Percentiles rank a stretch among this genome's conserved stretches.
phyloP scores from a whole-genome alignment of 2,797 vertebrate species.

The Danio aesculapii region DNA sequence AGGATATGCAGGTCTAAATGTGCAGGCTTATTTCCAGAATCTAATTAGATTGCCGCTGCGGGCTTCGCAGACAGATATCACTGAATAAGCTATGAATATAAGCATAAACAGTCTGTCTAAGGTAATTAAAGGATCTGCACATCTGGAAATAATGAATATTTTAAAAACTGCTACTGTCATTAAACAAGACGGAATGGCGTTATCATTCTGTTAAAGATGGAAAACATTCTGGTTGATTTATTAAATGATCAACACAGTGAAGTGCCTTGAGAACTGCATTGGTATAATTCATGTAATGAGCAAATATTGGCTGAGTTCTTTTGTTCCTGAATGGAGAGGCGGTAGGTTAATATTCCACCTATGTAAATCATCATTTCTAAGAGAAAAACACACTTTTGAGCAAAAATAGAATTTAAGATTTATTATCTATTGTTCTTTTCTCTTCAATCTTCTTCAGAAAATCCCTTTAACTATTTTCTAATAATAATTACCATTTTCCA shows the following conservation, averaged over 20 bases:
- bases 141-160: background rate
- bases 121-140: background rate
- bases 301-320: background rate
- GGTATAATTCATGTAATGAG: background rate
- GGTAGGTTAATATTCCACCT: background rate
- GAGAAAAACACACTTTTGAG: background rate
- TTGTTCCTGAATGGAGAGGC: background rate
- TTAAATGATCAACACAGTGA: background rate
- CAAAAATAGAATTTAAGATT: background rate
- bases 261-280: background rate
- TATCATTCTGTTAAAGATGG: background rate
- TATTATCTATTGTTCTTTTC: background rate
- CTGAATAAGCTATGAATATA: background rate
- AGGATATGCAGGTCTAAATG: background rate
- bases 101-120: background rate
- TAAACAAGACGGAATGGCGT: background rate
- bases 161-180: background rate
- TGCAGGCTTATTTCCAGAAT: background rate
- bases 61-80: background rate
- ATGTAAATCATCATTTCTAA: background rate
- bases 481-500: no score
- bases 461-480: no score
- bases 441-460: background rate
- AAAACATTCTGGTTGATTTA: background rate
- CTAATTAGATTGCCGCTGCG: slow-evolving; percentile 15